Conservation (phyloP, 2,113 vertebrate species). For the Triplophysa tibetana region DNA sequence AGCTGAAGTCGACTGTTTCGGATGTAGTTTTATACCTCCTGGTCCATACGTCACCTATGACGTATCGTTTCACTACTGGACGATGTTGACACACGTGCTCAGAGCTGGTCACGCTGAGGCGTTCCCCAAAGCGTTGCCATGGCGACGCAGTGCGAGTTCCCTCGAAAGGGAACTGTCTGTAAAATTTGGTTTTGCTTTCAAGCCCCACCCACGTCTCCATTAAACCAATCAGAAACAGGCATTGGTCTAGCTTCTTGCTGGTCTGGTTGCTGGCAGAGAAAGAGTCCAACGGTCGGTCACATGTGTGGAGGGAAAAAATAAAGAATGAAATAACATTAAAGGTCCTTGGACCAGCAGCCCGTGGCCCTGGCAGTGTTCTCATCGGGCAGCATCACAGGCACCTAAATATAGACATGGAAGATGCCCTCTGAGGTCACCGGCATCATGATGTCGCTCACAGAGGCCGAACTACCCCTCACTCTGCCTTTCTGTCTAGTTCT, state of each 20-base stretch:
- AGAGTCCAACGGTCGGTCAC: slow-evolving; percentile 32
- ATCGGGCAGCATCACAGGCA: slow-evolving; percentile 26
- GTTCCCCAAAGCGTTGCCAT: too few species aligned
- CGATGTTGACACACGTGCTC: too few species aligned
- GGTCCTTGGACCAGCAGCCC: slow-evolving; percentile 29
- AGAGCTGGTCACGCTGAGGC: too few species aligned
- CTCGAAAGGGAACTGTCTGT: too few species aligned
- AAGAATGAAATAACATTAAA: slow-evolving; percentile 7
- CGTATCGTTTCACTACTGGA: too few species aligned
- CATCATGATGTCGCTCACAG: slow-evolving; percentile 37
- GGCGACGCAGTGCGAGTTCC: too few species aligned
- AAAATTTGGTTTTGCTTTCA: background rate
- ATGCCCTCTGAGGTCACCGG: slow-evolving; percentile 35
- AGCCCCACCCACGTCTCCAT: background rate
- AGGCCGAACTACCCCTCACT: background rate
- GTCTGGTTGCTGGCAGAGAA: background rate
- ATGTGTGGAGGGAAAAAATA: background rate
- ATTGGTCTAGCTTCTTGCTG: background rate
- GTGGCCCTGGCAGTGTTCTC: slow-evolving; percentile 18
- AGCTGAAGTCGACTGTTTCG: too few species aligned
- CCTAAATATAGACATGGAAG: slow-evolving; percentile 38
- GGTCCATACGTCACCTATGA: too few species aligned
- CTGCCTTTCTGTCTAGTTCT: background rate
- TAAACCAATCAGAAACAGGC: slow-evolving; percentile 1
- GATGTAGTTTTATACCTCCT: too few species aligned